Evolutionary conservation across 2,797 vertebrate genomes (phyloP), one percentile per base, ranked within the genome.

Genomic region (Euphonia xanthogaster): DNA sequence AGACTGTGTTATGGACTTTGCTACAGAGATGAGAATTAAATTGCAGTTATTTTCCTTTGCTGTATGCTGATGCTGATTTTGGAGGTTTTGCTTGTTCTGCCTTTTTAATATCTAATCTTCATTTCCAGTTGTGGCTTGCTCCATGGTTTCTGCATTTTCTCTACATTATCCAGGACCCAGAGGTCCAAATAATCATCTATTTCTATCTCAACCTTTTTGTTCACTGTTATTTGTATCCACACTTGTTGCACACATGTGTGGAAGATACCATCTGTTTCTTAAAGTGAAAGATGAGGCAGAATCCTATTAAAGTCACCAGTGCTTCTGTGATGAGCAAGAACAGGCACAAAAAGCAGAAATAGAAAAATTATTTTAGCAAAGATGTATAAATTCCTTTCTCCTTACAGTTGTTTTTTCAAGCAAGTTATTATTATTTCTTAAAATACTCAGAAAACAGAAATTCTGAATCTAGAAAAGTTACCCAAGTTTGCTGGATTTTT

Each of bases 1-100:
- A 78, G 35, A 35, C 66, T 75, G 5, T 23, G 15, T 90, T 88
- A 88, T 10, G 37, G 61, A 74, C 54, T 86, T 89, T 21, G 84
- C 70, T 66, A 65, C 27, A 72, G 65, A 91, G 57, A 83, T 39
- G 72, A 77, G 51, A 91, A 95, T 91, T 93, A 90, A 92, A 94
- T 95, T 94, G 62, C 91, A 94, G 68, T 88, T 96, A 71, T 90
- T 95, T 72, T 89, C 51, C 68, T 91, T 91, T 62, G 44, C 75
- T 48, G 14, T 65, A 27, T 88, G 65, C 72, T 83, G 53, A 63
- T 89, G 45, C 33, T 89, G 61, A 82, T 94, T 95, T 82, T 39
- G 48, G 61, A 87, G 45, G 40, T 28, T 94, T 85, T 94, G 47
- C 88, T 90, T 94, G 40, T 94, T 94, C 90, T 91, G 25, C 66